phyloP scores from a whole-genome alignment of 2,888 invertebrate genomes.

The Cerceris rybyensis region DNA sequence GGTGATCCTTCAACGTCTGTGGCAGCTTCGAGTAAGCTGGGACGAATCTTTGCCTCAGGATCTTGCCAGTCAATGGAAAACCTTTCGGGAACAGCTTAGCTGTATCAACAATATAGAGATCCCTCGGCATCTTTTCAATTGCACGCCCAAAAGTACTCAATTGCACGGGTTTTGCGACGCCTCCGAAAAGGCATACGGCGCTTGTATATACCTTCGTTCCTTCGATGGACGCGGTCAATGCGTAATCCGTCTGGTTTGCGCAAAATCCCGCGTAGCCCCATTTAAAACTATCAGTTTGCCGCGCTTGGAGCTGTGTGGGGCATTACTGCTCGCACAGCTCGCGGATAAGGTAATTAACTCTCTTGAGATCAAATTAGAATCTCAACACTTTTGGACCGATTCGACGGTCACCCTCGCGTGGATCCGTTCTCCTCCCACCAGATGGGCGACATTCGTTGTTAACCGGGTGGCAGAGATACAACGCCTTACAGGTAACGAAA shows the following conservation, averaged over 20 bases:
- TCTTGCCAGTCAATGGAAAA: neutral
- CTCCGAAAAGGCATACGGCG: conserved; percentile 8
- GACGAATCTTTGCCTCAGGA: conserved; percentile 13
- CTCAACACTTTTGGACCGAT: neutral
- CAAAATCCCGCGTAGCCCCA: conserved; percentile 1
- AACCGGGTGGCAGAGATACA: conserved; percentile 4
- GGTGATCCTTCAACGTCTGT: conserved; percentile 18
- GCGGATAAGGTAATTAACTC: neutral
- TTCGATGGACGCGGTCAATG: neutral
- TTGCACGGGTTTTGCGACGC: conserved; percentile 19
- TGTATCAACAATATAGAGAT: neutral
- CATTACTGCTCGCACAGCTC: neutral
- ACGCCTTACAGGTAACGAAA: neutral
- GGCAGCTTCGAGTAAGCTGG: conserved; percentile 8
- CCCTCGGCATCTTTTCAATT: neutral
- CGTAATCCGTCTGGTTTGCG: neutral
- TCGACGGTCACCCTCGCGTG: conserved; percentile 4
- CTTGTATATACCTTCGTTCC: conserved; percentile 1
- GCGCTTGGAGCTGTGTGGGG: conserved; percentile 10
- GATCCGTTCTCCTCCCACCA: neutral
- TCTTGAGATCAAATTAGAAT: neutral
- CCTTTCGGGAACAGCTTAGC: neutral
- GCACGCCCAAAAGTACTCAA: neutral
- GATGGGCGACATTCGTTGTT: neutral
- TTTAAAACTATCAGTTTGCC: conserved; percentile 4